A percentile compares a stretch with the other conserved stretches of the same genome.
Evolutionary conservation across 2,113 vertebrate genomes (phyloP).

Genomic region (Pardalotus punctatus): DNA sequence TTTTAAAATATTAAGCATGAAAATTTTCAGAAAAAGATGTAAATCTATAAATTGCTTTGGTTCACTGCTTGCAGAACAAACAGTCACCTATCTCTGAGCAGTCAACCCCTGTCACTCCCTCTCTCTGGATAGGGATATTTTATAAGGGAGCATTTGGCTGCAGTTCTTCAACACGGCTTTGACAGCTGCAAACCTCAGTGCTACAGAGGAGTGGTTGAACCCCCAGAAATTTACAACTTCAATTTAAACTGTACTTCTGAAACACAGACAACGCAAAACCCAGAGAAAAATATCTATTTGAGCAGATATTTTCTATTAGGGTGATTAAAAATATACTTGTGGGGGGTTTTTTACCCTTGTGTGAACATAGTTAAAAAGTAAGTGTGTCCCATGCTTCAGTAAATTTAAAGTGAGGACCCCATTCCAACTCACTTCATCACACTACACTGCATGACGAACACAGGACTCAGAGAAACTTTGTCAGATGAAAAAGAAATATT

Average conservation of each 20-base stretch:
- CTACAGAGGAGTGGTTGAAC: not conserved
- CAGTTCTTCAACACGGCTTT: not conserved
- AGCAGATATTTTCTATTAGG: not conserved
- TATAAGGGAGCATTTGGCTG: not conserved
- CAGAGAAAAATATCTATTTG: not conserved
- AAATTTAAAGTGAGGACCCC: not conserved
- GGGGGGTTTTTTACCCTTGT: not conserved
- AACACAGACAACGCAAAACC: not conserved
- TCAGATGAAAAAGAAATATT: not conserved
- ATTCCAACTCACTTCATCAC: not conserved
- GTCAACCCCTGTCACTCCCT: not conserved
- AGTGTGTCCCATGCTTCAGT: not conserved
- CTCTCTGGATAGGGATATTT: not conserved
- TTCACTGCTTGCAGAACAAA: not conserved
- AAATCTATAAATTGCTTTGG: not conserved
- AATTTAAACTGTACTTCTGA: not conserved
- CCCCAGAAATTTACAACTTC: not conserved
- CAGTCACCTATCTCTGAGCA: not conserved
- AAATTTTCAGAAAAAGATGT: not conserved
- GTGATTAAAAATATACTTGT: not conserved
- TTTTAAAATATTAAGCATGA: not conserved
- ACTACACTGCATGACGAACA: not conserved
- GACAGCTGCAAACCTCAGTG: not conserved
- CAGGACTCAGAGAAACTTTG: not conserved
- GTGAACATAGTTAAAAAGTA: not conserved